A percentile compares a stretch with the other conserved stretches of the same genome.
Evolutionary conservation across 1,140 invertebrate species (phyloP).

Genomic region (Nasonia longicornis): DNA sequence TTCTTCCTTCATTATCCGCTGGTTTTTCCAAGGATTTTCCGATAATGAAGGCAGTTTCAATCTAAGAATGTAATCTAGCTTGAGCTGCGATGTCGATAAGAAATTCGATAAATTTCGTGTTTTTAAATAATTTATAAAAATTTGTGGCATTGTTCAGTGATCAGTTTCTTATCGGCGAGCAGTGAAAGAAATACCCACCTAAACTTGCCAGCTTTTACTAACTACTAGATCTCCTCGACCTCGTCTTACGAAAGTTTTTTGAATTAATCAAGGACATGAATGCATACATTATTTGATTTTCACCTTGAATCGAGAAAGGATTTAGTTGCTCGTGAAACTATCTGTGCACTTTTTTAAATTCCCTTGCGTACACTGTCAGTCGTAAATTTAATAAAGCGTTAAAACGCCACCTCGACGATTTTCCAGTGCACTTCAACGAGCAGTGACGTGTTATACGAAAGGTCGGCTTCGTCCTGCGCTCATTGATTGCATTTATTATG

Average conservation of each 20-base stretch:
- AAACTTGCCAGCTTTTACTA: slow-evolving; percentile 38
- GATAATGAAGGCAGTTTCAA: too few species aligned
- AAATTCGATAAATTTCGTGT: background rate
- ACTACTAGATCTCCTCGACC: slow-evolving; percentile 38
- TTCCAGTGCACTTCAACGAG: background rate
- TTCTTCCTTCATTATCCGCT: too few species aligned
- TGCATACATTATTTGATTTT: slow-evolving; percentile 13
- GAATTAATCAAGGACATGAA: slow-evolving; percentile 30
- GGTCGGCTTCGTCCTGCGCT: background rate
- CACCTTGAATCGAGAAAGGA: slow-evolving; percentile 36
- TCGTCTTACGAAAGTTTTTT: slow-evolving; percentile 31
- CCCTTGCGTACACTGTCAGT: too few species aligned
- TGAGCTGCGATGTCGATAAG: too few species aligned
- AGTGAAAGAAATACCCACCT: background rate
- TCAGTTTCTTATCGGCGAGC: slow-evolving; percentile 10
- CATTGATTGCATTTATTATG: background rate
- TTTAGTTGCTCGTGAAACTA: slow-evolving; percentile 15
- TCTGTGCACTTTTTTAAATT: background rate
- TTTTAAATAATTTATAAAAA: background rate
- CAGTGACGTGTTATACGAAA: background rate
- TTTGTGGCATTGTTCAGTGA: background rate
- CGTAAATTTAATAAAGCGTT: background rate
- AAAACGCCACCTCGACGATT: too few species aligned
- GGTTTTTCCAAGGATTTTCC: too few species aligned
- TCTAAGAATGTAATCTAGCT: too few species aligned